phyloP scores from a whole-genome alignment of 2,113 vertebrate species.

The Polypterus bichir region DNA sequence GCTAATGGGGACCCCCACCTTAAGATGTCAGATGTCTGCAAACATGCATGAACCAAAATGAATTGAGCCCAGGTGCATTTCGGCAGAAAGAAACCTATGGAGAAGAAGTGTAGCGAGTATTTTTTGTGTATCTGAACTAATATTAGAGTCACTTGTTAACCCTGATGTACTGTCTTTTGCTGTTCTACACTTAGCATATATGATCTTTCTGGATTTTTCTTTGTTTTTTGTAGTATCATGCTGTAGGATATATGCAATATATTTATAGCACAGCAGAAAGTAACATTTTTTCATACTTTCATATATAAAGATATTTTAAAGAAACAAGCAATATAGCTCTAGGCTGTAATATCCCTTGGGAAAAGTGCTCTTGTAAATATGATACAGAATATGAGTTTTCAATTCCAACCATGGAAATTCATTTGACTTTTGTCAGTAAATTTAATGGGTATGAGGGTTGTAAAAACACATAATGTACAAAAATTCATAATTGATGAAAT shows the following conservation, averaged over 20 bases:
- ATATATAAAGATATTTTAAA: not conserved
- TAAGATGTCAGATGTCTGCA: no score
- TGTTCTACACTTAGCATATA: conserved; percentile 2
- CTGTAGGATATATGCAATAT: not conserved
- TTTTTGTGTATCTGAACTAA: not conserved
- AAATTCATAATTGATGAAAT: conserved; percentile 23
- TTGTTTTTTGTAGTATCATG: not conserved
- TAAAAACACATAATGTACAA: conserved; percentile 10
- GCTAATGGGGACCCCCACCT: no score
- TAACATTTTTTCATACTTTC: not conserved
- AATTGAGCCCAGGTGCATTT: no score
- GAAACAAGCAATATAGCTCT: not conserved
- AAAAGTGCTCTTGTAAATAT: conserved; percentile 8
- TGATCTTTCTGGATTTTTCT: conserved; percentile 2
- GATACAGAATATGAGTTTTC: conserved; percentile 10
- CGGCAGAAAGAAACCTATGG: no score
- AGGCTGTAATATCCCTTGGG: conserved; percentile 1
- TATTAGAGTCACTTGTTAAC: not conserved
- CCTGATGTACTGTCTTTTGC: not conserved
- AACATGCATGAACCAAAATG: no score
- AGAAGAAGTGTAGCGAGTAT: not conserved
- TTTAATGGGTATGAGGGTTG: conserved; percentile 11
- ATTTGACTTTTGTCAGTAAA: conserved; percentile 18
- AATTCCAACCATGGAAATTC: conserved; percentile 8
- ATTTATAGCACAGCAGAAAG: not conserved